phyloP scores from a whole-genome alignment of 2,113 vertebrate species.

The Sphaerodactylus townsendi region DNA sequence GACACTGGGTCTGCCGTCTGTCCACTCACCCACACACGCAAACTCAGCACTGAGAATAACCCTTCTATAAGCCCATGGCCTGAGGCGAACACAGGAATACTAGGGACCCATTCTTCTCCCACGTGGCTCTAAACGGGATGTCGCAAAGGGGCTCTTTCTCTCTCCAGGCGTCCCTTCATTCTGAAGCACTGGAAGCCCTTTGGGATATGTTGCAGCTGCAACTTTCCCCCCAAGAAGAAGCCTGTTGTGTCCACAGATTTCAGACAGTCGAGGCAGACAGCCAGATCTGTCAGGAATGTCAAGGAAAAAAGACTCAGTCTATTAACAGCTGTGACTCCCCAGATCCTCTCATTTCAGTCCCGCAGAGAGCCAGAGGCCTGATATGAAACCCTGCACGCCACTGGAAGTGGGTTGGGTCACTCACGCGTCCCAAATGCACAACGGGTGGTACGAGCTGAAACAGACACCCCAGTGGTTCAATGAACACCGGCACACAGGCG shows the following conservation, averaged over 20 bases:
- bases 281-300: not conserved
- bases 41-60: not conserved
- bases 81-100: not conserved
- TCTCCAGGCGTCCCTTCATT: not conserved
- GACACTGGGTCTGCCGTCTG: not conserved
- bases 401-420: not conserved
- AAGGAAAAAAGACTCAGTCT: not conserved
- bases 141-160: not conserved
- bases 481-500: not conserved
- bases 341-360: not conserved
- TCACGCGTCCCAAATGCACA: too few relatives aligned
- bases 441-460: not conserved
- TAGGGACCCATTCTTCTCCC: not conserved
- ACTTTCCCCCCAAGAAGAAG: slow-evolving; percentile 11
- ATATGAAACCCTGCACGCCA: not conserved
- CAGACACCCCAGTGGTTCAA: not conserved
- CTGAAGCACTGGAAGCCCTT: not conserved
- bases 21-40: not conserved
- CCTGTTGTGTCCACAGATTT: not conserved
- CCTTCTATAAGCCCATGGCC: not conserved
- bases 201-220: not conserved
- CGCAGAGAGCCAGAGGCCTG: not conserved
- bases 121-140: not conserved
- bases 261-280: not conserved
- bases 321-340: not conserved